Percentiles rank a stretch among this genome's conserved stretches.
Evolutionary conservation across 2,888 invertebrate species (phyloP).

Genomic region (Dendrolimus pini): DNA sequence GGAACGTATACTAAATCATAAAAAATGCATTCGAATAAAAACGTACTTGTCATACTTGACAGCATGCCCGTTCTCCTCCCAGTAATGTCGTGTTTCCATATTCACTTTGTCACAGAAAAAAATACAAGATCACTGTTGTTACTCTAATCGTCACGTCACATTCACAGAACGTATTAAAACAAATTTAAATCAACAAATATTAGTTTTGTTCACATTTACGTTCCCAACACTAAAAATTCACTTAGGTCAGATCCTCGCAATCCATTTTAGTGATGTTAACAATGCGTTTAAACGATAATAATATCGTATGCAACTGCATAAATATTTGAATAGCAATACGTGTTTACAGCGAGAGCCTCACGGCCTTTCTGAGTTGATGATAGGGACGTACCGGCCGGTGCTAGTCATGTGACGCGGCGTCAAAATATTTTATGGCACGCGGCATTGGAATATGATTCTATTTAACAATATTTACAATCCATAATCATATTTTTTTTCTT

Average conservation of each 20-base stretch:
- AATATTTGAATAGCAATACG: conserved; percentile 24
- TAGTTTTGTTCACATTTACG: conserved; percentile 24
- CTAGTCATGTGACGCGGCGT: conserved; percentile 51
- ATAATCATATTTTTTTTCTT: neutral
- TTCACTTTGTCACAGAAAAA: conserved; percentile 45
- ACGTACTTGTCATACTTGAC: conserved; percentile 68
- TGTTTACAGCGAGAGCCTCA: conserved; percentile 29
- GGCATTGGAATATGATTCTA: conserved; percentile 35
- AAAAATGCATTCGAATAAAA: no score
- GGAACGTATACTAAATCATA: no score
- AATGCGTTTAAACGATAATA: conserved; percentile 15
- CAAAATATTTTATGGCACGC: conserved; percentile 44
- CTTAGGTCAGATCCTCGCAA: conserved; percentile 40
- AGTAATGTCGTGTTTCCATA: conserved; percentile 66
- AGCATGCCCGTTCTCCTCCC: conserved; percentile 64
- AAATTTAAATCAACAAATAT: neutral
- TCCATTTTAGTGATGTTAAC: conserved; percentile 37
- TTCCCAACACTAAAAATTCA: conserved; percentile 24
- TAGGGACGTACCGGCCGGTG: conserved; percentile 39
- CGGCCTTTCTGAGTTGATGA: conserved; percentile 33
- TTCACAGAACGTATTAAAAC: conserved; percentile 1
- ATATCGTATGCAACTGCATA: conserved; percentile 39
- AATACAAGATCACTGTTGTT: conserved; percentile 32
- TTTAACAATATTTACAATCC: neutral
- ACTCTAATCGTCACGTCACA: conserved; percentile 25